Base-by-base conservation (phyloP, 2,797 vertebrate species). In the Lophius americanus region DNA sequence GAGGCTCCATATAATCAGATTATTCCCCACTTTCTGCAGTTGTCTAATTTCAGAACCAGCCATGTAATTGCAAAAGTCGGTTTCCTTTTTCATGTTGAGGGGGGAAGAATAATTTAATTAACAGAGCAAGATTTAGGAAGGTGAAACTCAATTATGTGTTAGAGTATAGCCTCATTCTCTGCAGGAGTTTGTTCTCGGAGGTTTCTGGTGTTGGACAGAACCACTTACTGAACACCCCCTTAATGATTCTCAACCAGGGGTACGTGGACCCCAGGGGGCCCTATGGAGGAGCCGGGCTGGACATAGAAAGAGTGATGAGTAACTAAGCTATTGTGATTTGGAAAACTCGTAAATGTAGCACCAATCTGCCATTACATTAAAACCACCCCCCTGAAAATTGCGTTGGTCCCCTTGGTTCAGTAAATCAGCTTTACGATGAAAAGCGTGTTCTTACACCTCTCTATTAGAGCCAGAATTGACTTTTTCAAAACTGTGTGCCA, bases 101-200 rank as follows among this genome's bases (percentile, higher is more conserved):
- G 43, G 51, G 33, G 33, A 47, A n/a, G n/a, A 33, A 36, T 76
- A 68, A 85, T 84, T 70, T 55, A 14, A 60, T 85, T 85, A 80
- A 66, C 33, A 39, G 13, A 36, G 33, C 14, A 35, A 42, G 56
- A 67, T 75, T 63, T 83, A 60, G 53, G 35, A 77, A 73, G 63
- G 63, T 43, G 68, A 73, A 85, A 87, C 72, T 51, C 52, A 76
- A 76, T 85, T 79, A 62, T 51, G 32, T 38, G n/a, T 48, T 60
- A 9, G 39, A 38, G 62, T 60, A 54, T 48, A 58, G 56, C 48
- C 54, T 53, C 38, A 62, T 71, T 23, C 23, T 23, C 23, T 23
- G 23, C 23, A 23, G 23, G 23, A 23, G 23, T 23, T 23, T 23
- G 23, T 23, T 23, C 23, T 23, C 23, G 1, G 23, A 52, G 32